Evolutionary conservation across 2,797 vertebrate species (phyloP).

Genomic region (Acipenser oxyrinchus): DNA sequence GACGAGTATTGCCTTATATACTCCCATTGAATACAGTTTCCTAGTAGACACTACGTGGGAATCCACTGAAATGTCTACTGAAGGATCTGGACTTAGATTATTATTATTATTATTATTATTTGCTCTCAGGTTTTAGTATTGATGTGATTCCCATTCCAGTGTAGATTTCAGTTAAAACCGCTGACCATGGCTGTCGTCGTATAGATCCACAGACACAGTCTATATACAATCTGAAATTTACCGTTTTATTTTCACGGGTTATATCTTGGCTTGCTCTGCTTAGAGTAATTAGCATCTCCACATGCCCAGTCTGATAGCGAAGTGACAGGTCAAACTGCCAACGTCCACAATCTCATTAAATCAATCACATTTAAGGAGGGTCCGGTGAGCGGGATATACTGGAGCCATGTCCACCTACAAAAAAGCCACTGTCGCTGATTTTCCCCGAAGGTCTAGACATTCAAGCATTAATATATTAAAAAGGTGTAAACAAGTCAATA

Average conservation of each 20-base stretch:
- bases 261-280: slow-evolving; percentile 18
- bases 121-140: not conserved
- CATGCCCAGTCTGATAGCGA: slow-evolving; percentile 22
- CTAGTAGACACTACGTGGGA: too few relatives aligned
- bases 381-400: not conserved
- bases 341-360: slow-evolving; percentile 5
- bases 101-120: too few relatives aligned
- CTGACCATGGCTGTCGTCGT: not conserved
- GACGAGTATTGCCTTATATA: too few relatives aligned
- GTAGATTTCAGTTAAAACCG: too few relatives aligned
- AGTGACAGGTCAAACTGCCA: slow-evolving; percentile 21
- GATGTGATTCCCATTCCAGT: too few relatives aligned
- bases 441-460: not conserved
- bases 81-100: too few relatives aligned
- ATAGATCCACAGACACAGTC: too few relatives aligned
- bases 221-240: too few relatives aligned
- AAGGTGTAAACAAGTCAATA: not conserved
- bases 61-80: too few relatives aligned
- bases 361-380: not conserved
- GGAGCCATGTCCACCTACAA: not conserved
- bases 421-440: not conserved
- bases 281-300: slow-evolving; percentile 20
- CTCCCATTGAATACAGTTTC: too few relatives aligned
- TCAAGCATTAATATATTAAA: not conserved
- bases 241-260: not conserved